Evolutionary conservation across 1,140 invertebrate genomes (phyloP).

Genomic region (Drosophila yakuba): DNA sequence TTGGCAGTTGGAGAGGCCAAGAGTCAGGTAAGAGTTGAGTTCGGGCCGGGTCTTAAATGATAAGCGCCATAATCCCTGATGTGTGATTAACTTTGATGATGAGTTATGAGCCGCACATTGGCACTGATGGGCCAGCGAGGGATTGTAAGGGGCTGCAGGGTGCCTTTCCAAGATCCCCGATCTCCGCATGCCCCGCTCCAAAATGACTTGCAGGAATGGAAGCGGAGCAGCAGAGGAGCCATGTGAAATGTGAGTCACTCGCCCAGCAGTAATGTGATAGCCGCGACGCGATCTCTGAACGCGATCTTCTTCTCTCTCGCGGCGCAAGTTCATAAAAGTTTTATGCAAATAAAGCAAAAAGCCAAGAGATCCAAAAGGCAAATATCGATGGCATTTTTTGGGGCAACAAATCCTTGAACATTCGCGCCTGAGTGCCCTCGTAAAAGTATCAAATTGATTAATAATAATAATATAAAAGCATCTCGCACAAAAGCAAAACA

Average conservation of each 20-base stretch:
- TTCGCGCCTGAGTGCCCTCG: constrained; percentile 81
- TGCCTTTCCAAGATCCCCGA: not conserved
- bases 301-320: constrained; percentile 49
- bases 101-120: constrained; percentile 83
- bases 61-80: constrained; percentile 83
- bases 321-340: constrained; percentile 72
- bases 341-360: constrained; percentile 76
- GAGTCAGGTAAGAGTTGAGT: constrained; percentile 14
- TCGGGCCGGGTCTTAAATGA: constrained; percentile 69
- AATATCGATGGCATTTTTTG: constrained; percentile 51
- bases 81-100: constrained; percentile 84
- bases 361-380: constrained; percentile 10
- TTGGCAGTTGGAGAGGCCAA: constrained; percentile 15
- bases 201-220: constrained; percentile 74
- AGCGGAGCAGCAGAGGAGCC: constrained; percentile 14
- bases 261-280: constrained; percentile 69
- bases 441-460: constrained; percentile 84
- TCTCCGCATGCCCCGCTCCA: not conserved
- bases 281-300: constrained; percentile 58
- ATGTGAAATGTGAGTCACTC: constrained; percentile 81
- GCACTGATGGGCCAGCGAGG: constrained; percentile 63
- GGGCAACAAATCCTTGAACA: constrained; percentile 71
- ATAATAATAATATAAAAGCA: constrained; percentile 83
- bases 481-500: constrained; percentile 67
- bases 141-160: not conserved